These are phyloP conservation scores for Semotilus atromaculatus DNA, from an alignment of 2,797 vertebrate genomes.

Conservation along the genomic window DNA sequence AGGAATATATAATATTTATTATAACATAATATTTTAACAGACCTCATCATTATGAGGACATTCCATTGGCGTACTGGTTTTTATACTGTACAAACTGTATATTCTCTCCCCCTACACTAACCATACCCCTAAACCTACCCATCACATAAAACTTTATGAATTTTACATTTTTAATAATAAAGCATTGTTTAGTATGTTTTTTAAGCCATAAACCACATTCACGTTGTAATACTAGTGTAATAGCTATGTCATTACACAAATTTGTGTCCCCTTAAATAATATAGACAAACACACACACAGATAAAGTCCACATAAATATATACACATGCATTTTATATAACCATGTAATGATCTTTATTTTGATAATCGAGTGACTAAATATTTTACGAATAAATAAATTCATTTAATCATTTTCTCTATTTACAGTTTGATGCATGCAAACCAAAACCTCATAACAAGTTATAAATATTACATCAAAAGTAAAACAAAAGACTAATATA, in stretches of 20 bases:
- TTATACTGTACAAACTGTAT: neutral
- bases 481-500: neutral
- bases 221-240: neutral
- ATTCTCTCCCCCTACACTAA: neutral
- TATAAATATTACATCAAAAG: neutral
- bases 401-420: neutral
- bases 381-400: neutral
- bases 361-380: neutral
- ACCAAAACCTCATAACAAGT: neutral
- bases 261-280: neutral
- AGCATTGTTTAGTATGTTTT: neutral
- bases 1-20: neutral
- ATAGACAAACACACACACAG: neutral
- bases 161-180: neutral
- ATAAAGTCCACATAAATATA: neutral
- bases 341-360: neutral
- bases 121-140: neutral
- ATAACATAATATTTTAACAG: neutral
- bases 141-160: neutral
- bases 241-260: neutral
- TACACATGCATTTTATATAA: neutral
- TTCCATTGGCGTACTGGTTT: neutral
- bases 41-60: neutral
- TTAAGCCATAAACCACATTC: neutral
- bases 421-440: neutral